Evolutionary conservation across 1,140 invertebrate genomes (phyloP), one percentile per base, ranked within the genome.

Genomic region (Geopemphigus sp.): DNA sequence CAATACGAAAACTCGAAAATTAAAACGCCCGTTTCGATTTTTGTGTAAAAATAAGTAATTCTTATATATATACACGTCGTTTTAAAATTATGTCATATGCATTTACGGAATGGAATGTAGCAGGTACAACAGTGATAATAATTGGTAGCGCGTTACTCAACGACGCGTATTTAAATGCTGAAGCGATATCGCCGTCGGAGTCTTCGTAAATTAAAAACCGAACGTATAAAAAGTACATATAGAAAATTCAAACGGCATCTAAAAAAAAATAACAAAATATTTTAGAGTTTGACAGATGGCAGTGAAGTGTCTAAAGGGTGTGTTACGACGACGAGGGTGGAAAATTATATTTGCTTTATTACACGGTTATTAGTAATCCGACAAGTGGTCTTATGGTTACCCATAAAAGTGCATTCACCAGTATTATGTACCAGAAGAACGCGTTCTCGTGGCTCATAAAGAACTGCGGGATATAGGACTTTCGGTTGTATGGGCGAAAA

Each of bases 281-380:
- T 32, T 59, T 24, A 76, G 24, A 70, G 72, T 76, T 39, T 59
- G 32, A 76, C 72, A 76, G 72, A 76, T 76, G 72, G 72, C 72
- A 15, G 54, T 76, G 54, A 76, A 76, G 72, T 76, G 56, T 59
- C 32, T 76, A 57, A 57, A 76, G 56, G 14, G 72, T 53, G 68
- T 17, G 3, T 15, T 22, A 59, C 6, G 26, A 11, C 39, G 72
- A 0, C 8, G 54, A 76, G 72, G 72, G 72, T 76, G 29, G 32
- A 76, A 59, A 76, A 76, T 76, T 76, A 59, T 59, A 76, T 45
- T 76, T 76, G 54, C 72, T 76, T 76, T 76, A 76, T 76, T 76
- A 59, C 54, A 76, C n/a, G 72, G 32, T 32, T 76, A 76, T 76
- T 76, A 76, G 50, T 72, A 72, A 57, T 76, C 72, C 39, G 72